These are phyloP conservation scores for Columbina picui DNA, from an alignment of 2,113 vertebrate species.

Conservation along the genomic window DNA sequence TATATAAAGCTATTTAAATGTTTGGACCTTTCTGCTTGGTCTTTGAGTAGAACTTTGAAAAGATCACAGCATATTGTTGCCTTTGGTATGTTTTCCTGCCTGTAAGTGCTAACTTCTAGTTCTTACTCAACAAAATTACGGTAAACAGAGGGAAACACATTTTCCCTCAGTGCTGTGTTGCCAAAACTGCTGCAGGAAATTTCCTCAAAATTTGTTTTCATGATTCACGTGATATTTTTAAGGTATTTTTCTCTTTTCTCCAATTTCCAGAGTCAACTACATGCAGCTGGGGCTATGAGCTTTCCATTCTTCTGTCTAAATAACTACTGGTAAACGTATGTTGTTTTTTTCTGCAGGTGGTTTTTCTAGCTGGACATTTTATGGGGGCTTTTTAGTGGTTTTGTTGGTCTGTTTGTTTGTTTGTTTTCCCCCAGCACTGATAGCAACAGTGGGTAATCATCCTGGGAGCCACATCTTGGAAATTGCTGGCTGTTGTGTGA, in stretches of 20 bases:
- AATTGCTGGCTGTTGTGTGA: background rate
- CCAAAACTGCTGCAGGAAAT: background rate
- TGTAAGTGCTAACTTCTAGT: background rate
- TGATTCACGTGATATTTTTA: background rate
- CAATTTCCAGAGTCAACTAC: background rate
- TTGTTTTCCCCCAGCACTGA: background rate
- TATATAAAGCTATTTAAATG: fast-evolving
- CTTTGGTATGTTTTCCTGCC: background rate
- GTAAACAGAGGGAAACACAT: background rate
- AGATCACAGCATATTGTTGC: background rate
- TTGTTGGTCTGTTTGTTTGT: background rate
- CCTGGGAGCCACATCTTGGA: background rate
- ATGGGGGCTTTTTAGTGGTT: background rate
- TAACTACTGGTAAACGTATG: background rate
- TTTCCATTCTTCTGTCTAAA: background rate
- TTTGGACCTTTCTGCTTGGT: background rate
- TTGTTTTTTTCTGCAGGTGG: background rate
- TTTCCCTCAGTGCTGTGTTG: background rate
- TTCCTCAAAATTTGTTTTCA: background rate
- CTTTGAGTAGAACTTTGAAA: background rate
- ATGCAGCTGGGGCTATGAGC: too few species aligned
- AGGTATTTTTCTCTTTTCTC: background rate
- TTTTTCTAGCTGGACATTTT: background rate
- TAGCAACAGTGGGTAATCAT: background rate
- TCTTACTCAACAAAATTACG: background rate